Base-by-base conservation (phyloP, 2,888 invertebrate genomes). In the Thymelicus sylvestris region DNA sequence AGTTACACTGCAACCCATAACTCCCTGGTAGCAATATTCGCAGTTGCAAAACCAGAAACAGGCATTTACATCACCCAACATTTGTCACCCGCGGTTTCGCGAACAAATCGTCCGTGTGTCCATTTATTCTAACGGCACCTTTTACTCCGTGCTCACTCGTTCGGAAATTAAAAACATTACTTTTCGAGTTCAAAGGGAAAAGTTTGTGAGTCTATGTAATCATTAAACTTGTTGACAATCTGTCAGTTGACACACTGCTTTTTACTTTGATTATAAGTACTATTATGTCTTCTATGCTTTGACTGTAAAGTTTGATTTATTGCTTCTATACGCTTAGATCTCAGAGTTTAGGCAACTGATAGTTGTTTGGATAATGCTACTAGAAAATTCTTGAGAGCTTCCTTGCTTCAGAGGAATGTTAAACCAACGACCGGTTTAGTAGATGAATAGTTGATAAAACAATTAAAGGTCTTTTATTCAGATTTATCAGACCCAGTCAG, bases 121-220 rank as follows among this genome's bases (percentile, higher is more conserved):
- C 66, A 73, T 71, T 74, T 77, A 81, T 83, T 81, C 79, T 77
- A 81, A 83, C 44, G 84, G 85, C 76, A 82, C 83, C 80, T 79
- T 80, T 71, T 71, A 79, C 84, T 84, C 55, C 86, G 86, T 85
- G 88, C 75, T 86, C 86, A 84, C 83, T 87, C 86, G 83, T 86
- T 87, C 82, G 89, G 88, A 90, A 90, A 90, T 90, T 89, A 90
- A 90, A 90, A 90, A 87, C 90, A 88, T 82, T 84, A 82, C 87
- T 87, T 87, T 57, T 84, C 82, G 80, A 86, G 88, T 88, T 81
- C 81, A 83, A 86, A 88, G 85, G 85, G 87, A 79, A 84, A 90
- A 88, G 84, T 89, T 89, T 76, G 31, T 4, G 44, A 47, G 63
- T 48, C 57, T 44, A 8, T 47, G 38, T 31, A 47, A 15, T 68